Evolutionary conservation across 2,888 invertebrate species (phyloP).

Genomic region (Limnephilus auricula): DNA sequence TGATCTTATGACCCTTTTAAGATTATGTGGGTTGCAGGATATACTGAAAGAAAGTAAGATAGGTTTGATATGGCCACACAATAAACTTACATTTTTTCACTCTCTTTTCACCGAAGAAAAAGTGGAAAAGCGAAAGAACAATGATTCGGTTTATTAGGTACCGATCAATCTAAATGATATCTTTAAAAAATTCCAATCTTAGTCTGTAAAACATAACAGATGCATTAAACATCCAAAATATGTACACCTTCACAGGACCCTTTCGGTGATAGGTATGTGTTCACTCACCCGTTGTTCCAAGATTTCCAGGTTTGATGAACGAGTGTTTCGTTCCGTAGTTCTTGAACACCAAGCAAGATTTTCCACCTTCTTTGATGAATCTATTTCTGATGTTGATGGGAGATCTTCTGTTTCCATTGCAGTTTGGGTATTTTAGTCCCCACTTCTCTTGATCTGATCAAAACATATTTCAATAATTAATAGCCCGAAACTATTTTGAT

Average conservation of each 20-base stretch:
- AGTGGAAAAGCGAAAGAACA: no score
- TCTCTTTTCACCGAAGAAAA: no score
- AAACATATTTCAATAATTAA: not conserved
- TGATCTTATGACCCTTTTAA: no score
- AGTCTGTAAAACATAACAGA: not conserved
- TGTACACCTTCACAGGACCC: no score
- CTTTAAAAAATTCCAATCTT: no score
- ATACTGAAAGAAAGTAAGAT: no score
- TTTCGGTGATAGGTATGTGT: not conserved
- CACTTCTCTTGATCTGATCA: constrained; percentile 67
- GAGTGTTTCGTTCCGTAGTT: constrained; percentile 75
- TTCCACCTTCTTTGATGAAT: not conserved
- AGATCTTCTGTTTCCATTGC: constrained; percentile 53
- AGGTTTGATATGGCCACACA: no score
- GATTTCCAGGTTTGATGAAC: constrained; percentile 75
- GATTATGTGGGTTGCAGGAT: no score
- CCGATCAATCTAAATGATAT: not conserved
- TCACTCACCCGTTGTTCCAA: constrained; percentile 69
- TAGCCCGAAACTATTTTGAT: no score
- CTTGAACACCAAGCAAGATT: constrained; percentile 56
- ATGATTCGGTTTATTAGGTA: not conserved
- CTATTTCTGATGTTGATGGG: constrained; percentile 52
- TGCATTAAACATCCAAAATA: not conserved
- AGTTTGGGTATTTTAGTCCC: constrained; percentile 31
- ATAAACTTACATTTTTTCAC: no score